Evolutionary conservation across 2,113 vertebrate species (phyloP).

Genomic region (Herpailurus yagouaroundi): DNA sequence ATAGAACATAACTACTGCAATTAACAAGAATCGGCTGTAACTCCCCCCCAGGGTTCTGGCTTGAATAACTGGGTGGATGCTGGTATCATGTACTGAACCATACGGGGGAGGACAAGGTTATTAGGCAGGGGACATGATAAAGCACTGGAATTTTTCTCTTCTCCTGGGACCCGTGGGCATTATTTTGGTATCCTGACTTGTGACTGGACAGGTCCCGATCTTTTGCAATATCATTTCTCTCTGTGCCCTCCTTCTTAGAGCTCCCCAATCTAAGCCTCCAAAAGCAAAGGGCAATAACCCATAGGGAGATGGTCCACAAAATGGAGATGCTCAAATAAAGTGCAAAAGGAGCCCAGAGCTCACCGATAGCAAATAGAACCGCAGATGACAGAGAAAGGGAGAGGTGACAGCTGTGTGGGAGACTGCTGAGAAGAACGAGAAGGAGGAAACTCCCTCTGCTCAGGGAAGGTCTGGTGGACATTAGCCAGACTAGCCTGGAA

Average conservation of each 20-base stretch:
- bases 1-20: not conserved
- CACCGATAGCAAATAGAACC: not conserved
- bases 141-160: not conserved
- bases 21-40: not conserved
- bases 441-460: not conserved
- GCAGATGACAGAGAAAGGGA: not conserved
- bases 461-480: not conserved
- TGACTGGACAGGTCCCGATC: not conserved
- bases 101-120: not conserved
- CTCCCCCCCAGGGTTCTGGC: not conserved
- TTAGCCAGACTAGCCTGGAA: not conserved
- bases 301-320: not conserved
- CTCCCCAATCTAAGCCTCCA: not conserved
- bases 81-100: not conserved
- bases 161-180: not conserved
- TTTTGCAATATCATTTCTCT: not conserved
- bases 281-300: not conserved
- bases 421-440: not conserved
- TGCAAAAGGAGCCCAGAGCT: not conserved
- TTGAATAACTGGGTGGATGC: not conserved
- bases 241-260: not conserved
- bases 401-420: too few relatives aligned
- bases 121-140: not conserved
- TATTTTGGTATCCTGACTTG: not conserved
- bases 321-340: not conserved